Evolutionary conservation across 2,888 invertebrate species (phyloP).

Genomic region (Melanophora roralis): DNA sequence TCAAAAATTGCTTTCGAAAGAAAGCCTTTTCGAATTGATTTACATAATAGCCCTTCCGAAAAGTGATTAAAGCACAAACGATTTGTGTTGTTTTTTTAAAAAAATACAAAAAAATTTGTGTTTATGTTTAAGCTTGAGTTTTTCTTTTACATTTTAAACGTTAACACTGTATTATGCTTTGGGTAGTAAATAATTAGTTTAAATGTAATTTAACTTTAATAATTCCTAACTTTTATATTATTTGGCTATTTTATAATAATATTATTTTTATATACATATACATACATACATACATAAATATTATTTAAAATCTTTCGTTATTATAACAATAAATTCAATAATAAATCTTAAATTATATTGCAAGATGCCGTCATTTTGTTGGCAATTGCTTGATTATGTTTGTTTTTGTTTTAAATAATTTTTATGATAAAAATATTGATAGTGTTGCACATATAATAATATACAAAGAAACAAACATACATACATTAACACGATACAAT

Average conservation of each 20-base stretch:
- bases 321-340: slow-evolving; percentile 32
- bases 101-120: background rate
- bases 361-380: slow-evolving; percentile 40
- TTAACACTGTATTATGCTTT: slow-evolving; percentile 50
- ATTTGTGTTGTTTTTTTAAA: background rate
- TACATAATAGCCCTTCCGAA: too few relatives aligned
- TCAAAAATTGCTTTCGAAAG: too few relatives aligned
- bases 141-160: background rate
- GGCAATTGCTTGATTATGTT: slow-evolving; percentile 47
- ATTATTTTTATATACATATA: slow-evolving; percentile 42
- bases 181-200: slow-evolving; percentile 51
- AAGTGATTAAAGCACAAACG: background rate
- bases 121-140: background rate
- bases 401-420: slow-evolving; percentile 4
- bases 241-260: slow-evolving; percentile 40
- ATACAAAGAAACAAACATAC: slow-evolving; percentile 9
- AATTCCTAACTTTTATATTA: slow-evolving; percentile 45
- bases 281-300: background rate
- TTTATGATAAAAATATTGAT: slow-evolving; percentile 7
- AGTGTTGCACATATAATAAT: slow-evolving; percentile 8
- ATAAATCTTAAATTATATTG: slow-evolving; percentile 30
- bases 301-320: slow-evolving; percentile 45
- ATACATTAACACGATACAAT: slow-evolving; percentile 4
- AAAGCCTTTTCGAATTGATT: too few relatives aligned
- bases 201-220: slow-evolving; percentile 43